Evolutionary conservation across 2,113 vertebrate genomes (phyloP), one percentile per base, ranked within the genome.

Genomic region (Gasterosteus aculeatus): DNA sequence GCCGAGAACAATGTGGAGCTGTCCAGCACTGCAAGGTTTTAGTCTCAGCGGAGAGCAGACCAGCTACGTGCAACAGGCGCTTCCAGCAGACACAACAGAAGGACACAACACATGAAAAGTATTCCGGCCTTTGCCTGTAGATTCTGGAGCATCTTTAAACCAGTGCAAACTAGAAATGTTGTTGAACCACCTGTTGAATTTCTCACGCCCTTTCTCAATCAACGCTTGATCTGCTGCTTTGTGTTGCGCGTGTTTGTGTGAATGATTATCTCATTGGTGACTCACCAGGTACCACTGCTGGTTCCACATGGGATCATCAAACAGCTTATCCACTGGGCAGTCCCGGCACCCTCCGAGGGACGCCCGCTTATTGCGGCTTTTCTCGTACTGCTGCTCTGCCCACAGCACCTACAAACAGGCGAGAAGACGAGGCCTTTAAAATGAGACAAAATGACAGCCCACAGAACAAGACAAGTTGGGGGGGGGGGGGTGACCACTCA

Each of bases 221-320:
- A 60, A 0, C 3, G 5, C 58, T 39, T 42, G 6, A 41, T 57
- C 22, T 42, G 19, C 16, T 59, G 7, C 44, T 61, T 7, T 41
- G 49, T 74, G 39, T 31, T 19, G 31, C 22, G 33, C 57, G 33
- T 18, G 4, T 18, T 22, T 29, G 33, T 66, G 41, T 29, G 4
- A 58, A 3, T 29, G 10, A 29, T 14, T 14, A 35, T 62, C 5
- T 56, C 51, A 12, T 9, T 35, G 19, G 38, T 72, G 60, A 91
- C 97, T 95, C 93, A 99, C 98, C 96, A 99, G 90, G 79, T 99
- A 99, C 98, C 98, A 99, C 91, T 99, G 98, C 82, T 97, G 96
- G 85, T 95, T 96, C 98, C 98, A 99, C 98, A 99, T 98, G 2
- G 97, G 98, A 61, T 99, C 98, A 6, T 97, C 96, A 78, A 99